phyloP scores from a whole-genome alignment of 2,888 invertebrate genomes.

The Synanthedon vespiformis region DNA sequence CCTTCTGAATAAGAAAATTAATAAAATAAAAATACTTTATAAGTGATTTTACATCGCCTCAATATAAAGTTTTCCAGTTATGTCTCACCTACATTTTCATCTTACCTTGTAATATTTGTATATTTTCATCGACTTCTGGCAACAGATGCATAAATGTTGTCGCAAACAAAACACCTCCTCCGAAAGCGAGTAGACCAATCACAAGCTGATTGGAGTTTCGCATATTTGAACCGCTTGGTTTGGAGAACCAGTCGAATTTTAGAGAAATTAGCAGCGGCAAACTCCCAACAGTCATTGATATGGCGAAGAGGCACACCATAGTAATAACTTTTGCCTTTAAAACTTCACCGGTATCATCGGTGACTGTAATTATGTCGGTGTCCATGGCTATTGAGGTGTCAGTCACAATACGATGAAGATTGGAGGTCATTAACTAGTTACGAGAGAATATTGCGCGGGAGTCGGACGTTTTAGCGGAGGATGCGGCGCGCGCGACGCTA shows the following conservation, averaged over 20 bases:
- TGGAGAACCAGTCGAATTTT: conserved; percentile 73
- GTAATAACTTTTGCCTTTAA: conserved; percentile 81
- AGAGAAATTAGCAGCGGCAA: conserved; percentile 79
- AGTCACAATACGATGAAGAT: conserved; percentile 19
- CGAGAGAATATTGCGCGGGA: not conserved
- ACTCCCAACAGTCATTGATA: conserved; percentile 82
- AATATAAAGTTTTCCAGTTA: not conserved
- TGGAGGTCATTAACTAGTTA: conserved; percentile 6
- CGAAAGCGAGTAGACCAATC: conserved; percentile 78
- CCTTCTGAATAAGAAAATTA: no score
- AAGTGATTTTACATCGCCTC: not conserved
- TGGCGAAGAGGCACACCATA: conserved; percentile 79
- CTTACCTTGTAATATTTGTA: conserved; percentile 71
- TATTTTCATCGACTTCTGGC: conserved; percentile 81
- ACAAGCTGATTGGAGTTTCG: conserved; percentile 65
- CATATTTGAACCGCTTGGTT: conserved; percentile 47
- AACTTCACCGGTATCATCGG: conserved; percentile 31
- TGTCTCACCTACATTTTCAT: conserved; percentile 1
- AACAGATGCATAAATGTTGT: conserved; percentile 86
- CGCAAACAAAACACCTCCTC: conserved; percentile 84
- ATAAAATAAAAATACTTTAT: no score
- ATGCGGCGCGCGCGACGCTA: conserved; percentile 22
- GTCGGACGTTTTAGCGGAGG: conserved; percentile 2
- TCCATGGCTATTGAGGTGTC: conserved; percentile 16
- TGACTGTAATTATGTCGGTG: conserved; percentile 4